Base-by-base conservation (phyloP, 2,888 invertebrate genomes). In the Lithophane leautieri region DNA sequence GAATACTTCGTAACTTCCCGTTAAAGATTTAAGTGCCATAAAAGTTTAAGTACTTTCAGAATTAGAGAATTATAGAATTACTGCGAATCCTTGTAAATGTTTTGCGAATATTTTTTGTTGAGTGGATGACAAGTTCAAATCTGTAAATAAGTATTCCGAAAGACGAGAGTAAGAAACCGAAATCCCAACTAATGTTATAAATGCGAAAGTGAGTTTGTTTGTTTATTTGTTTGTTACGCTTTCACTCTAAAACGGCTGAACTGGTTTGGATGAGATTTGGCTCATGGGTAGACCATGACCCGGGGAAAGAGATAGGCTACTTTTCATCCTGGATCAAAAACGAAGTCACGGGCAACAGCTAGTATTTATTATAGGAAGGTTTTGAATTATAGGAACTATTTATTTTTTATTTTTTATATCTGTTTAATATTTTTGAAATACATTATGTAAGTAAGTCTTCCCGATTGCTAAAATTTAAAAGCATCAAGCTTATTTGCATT, bases 1-100 rank as follows among this genome's bases (percentile, higher is more conserved):
- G n/a, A n/a, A n/a, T n/a, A 65, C 47, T n/a, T n/a, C n/a, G n/a
- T n/a, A 82, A 69, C 60, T 54, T 50, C 40, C 82, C 60, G 34
- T 58, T 52, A 69, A 78, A 81, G 78, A 78, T 82, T 78, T 61
- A 82, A 88, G 72, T 83, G 83, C 81, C 69, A 54, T 76, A 76
- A 62, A 72, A 54, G 50, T 73, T 73, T 56, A 70, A 82, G 70
- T 82, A 50, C 79, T 77, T 70, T 82, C 62, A 44, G 44, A 58
- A 60, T 76, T 63, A 60, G 25, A 40, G 14, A 76, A 70, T 34
- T 34, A 34, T 58, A 67, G 44, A 82, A 67, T 67, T 67, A 67
- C 50, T 62, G 61, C 50, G 52, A 82, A 70, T 62, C 34, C 16
- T 50, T 25, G 28, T 40, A 28, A 61, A 76, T 50, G 34, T 44